Evolutionary conservation across 2,113 vertebrate genomes (phyloP), one percentile per base, ranked within the genome.

Genomic region (Poecile atricapillus): DNA sequence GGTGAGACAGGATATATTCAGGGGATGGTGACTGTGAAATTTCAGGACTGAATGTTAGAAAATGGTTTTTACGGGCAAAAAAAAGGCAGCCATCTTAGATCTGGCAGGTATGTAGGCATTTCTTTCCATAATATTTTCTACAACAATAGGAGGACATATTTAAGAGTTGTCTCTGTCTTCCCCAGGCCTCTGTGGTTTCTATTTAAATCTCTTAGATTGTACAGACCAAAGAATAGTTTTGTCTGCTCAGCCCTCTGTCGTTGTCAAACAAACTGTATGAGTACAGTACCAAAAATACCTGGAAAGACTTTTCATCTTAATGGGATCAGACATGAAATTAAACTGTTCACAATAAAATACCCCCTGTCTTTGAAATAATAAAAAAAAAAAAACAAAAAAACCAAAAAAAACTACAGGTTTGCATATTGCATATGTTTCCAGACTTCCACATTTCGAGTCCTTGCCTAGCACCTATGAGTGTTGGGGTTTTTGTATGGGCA

Each of bases 401-500:
- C n/a, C n/a, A n/a, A n/a, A 35, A 87, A 39, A 1, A 65, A 12
- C 35, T 46, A 76, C 14, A 56, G 31, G 17, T 44, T 35, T 71
- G 16, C 9, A 47, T 67, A 44, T 47, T 63, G 10, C 17, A 37
- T 35, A 1, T 47, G 23, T 50, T 84, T 81, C 18, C 47, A 75
- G 43, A 82, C 3, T 70, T 77, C 21, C 15, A 31, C 1, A 1
- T 7, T 87, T 77, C 13, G 31, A 44, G 9, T n/a, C 5, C 13
- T 94, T 62, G 31, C 46, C 37, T 35, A 33, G 16, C 15, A 62
- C 6, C 64, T 35, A 1, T 28, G 19, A 21, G 16, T 74, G 7
- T 3, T 49, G 21, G 30, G 10, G 16, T 52, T 78, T 30, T 37
- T 28, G 49, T 37, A n/a, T 0, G 0, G 27, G 31, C 39, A 53